These are phyloP conservation scores for Bos taurus DNA, from an alignment of 2,113 vertebrate genomes.

Conservation along the genomic window DNA sequence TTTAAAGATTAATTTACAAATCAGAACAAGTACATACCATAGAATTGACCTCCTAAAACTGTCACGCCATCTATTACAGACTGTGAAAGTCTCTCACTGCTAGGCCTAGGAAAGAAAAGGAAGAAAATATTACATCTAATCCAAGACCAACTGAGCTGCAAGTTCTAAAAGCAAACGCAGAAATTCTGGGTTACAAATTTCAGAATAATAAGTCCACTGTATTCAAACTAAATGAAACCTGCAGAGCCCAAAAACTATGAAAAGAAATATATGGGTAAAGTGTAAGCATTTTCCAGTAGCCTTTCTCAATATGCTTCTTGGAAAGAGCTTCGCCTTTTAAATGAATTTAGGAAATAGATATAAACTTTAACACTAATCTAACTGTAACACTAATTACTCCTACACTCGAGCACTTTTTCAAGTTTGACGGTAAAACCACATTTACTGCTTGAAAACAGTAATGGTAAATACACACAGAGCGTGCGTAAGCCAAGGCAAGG, in stretches of 20 bases:
- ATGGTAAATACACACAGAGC: neutral
- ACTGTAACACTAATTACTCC: neutral
- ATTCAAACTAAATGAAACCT: neutral
- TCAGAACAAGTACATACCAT: conserved; percentile 80
- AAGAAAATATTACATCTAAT: neutral
- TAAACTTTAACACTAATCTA: neutral
- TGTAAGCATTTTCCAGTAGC: neutral
- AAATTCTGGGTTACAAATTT: neutral
- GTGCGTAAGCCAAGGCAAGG: neutral
- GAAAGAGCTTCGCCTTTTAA: neutral
- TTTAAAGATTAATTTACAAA: neutral
- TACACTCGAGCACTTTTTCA: neutral
- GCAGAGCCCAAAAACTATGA: neutral
- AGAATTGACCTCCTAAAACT: conserved; percentile 84
- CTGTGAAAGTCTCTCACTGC: conserved; percentile 87
- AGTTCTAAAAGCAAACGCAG: neutral
- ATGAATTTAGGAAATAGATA: neutral
- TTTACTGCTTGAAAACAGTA: neutral
- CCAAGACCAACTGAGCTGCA: neutral
- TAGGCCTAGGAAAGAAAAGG: conserved; percentile 81
- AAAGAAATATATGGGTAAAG: neutral
- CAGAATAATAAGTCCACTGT: neutral
- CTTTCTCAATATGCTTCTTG: neutral
- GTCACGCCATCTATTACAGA: conserved; percentile 90
- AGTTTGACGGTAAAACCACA: neutral